Evolutionary conservation across 2,797 vertebrate species (phyloP), one percentile per base, ranked within the genome.

Genomic region (Sebastes elongatus): DNA sequence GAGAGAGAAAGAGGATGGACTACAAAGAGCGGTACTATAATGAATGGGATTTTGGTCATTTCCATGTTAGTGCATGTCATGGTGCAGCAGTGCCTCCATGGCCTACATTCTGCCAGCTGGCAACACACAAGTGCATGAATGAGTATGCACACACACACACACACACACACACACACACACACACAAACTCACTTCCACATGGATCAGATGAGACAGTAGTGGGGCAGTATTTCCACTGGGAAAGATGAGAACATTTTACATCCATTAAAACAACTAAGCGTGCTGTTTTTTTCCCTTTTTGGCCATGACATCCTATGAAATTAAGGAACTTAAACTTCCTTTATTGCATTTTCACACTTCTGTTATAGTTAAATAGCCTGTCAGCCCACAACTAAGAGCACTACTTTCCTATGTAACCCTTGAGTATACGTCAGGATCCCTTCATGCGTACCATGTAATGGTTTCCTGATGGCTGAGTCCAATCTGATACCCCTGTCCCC

Each of bases 31-130:
- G 35, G 83, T 38, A 72, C 64, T 66, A 52, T 84, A 86, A 90
- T 86, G 73, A 89, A 88, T 81, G 68, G 83, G 87, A 76, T 74
- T 91, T 81, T 85, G 83, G 84, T 88, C 70, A 86, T 89, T 81
- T 85, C 74, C 65, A 72, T 90, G 86, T 90, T 76, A 83, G 78
- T 86, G 80, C 83, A 88, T 81, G 88, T 65, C 87, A 92, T 79
- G 69, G 78, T 86, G 90, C 87, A 78, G 88, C 76, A 70, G 82
- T 74, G 84, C 81, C 78, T 86, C 75, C 80, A 85, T 93, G 93
- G 92, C 94, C 93, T 94, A 95, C 87, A 95, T 94, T 93, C 87
- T 92, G 90, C 91, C 93, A 94, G 91, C 94, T 93, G 93, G 88
- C 84, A 91, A 82, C 79, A 79, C 78, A 79, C 74, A 86, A 77